Base-by-base conservation (phyloP, 2,113 vertebrate genomes). In the Uria lomvia region DNA sequence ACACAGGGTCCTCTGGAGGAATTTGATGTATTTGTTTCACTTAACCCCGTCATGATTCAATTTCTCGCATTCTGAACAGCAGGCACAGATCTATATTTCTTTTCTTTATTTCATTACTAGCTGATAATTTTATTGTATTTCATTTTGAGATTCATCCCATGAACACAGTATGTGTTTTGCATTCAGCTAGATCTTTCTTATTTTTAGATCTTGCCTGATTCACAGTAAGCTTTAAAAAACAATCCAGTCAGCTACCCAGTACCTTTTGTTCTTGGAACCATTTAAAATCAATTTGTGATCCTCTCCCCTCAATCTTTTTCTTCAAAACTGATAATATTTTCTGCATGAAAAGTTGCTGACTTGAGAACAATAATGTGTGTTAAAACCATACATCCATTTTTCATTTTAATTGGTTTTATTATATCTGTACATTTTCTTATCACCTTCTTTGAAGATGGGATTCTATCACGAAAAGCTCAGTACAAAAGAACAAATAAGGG, bases 111-210 rank as follows among this genome's bases (percentile, higher is more conserved):
- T 97, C 96, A 97, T 98, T 97, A 88, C 97, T 94, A 34, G 21
- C 56, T 97, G 94, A 97, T 98, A 94, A 97, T 98, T 97, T 94
- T 96, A 98, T 98, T 97, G 90, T 94, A 78, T 96, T 80, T 85
- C 77, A 63, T 95, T 96, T 97, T 97, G 90, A 95, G 96, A 97
- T 96, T 97, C 79, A 50, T 91, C 84, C 96, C 92, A 94, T 80
- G 94, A 97, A 96, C 88, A 90, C 88, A 82, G 87, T 88, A 45
- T 90, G 65, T 87, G 73, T 95, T 96, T 96, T 91, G 68, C 91
- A 81, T 85, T 94, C 86, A 82, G 49, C 73, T 88, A 47, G 63
- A 42, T 74, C 71, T 66, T 74, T 88, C 27, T 72, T 93, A 88
- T 93, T 95, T 96, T 97, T 73, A 94, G 96, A 89, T 87, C 59